Evolutionary conservation across 2,888 invertebrate genomes (phyloP).

Genomic region (Apotomis capreana): DNA sequence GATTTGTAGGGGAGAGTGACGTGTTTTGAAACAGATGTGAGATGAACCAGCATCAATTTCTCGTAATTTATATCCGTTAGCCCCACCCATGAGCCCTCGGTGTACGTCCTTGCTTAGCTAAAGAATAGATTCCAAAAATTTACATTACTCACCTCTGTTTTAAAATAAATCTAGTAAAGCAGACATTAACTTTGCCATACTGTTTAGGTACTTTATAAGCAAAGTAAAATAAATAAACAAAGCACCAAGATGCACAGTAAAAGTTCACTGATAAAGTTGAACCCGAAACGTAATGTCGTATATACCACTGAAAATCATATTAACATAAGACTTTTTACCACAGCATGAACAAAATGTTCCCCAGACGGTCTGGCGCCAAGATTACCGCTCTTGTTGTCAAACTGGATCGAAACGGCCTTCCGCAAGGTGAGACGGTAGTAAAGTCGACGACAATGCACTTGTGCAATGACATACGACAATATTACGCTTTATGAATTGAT

Average conservation of each 20-base stretch:
- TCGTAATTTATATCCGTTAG: too few relatives aligned
- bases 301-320: neutral
- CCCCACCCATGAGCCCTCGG: too few relatives aligned
- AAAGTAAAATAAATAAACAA: too few relatives aligned
- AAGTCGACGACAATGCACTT: slow-evolving; percentile 1
- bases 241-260: neutral
- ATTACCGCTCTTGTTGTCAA: slow-evolving; percentile 6
- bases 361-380: slow-evolving; percentile 35
- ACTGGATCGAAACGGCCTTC: slow-evolving; percentile 20
- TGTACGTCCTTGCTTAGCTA: too few relatives aligned
- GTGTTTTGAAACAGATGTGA: too few relatives aligned
- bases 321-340: neutral
- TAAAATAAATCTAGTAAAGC: too few relatives aligned
- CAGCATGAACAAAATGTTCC: neutral
- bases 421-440: slow-evolving; percentile 17
- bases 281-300: neutral
- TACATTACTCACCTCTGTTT: too few relatives aligned
- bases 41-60: too few relatives aligned
- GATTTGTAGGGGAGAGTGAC: too few relatives aligned
- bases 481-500: neutral
- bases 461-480: slow-evolving; percentile 3
- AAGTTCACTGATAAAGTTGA: neutral
- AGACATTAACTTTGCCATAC: too few relatives aligned
- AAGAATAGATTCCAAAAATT: too few relatives aligned
- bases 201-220: too few relatives aligned